Evolutionary conservation across 2,888 invertebrate genomes (phyloP).

Genomic region (Oegoconia quadripuncta): DNA sequence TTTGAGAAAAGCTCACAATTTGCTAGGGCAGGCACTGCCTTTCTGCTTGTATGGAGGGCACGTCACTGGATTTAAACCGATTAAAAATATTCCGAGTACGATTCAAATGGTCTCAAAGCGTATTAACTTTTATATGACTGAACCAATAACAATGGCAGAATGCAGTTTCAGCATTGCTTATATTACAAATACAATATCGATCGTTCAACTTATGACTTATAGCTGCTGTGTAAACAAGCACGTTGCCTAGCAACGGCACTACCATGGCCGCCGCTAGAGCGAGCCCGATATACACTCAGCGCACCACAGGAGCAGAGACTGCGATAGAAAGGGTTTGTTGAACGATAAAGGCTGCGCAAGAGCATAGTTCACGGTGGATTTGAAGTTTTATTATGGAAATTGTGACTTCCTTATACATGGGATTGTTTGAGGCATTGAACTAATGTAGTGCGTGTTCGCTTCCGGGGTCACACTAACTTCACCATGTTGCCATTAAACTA

Average conservation of each 20-base stretch:
- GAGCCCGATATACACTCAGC: slow-evolving; percentile 8
- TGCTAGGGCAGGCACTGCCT: too few relatives aligned
- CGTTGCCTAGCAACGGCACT: slow-evolving; percentile 33
- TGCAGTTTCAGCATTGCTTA: too few relatives aligned
- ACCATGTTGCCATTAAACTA: too few relatives aligned
- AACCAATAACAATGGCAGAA: too few relatives aligned
- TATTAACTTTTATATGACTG: too few relatives aligned
- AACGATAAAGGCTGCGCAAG: slow-evolving; percentile 58
- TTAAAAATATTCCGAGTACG: too few relatives aligned
- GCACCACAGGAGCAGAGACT: slow-evolving; percentile 12
- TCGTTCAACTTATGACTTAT: slow-evolving; percentile 21
- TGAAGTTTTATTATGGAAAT: slow-evolving; percentile 18
- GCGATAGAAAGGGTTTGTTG: slow-evolving; percentile 28
- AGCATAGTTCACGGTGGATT: slow-evolving; percentile 41
- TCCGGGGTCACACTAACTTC: too few relatives aligned
- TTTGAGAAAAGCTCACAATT: too few relatives aligned
- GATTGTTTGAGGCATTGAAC: not conserved
- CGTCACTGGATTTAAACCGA: too few relatives aligned
- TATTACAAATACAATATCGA: slow-evolving; percentile 8
- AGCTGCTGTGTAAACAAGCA: slow-evolving; percentile 34
- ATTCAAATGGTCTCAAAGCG: too few relatives aligned
- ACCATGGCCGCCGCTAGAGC: slow-evolving; percentile 20
- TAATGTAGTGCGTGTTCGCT: not conserved
- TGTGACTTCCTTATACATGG: slow-evolving; percentile 6
- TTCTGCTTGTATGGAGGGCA: too few relatives aligned